Base-by-base conservation (phyloP, 2,888 invertebrate species). In the Drosophila mimetica region DNA sequence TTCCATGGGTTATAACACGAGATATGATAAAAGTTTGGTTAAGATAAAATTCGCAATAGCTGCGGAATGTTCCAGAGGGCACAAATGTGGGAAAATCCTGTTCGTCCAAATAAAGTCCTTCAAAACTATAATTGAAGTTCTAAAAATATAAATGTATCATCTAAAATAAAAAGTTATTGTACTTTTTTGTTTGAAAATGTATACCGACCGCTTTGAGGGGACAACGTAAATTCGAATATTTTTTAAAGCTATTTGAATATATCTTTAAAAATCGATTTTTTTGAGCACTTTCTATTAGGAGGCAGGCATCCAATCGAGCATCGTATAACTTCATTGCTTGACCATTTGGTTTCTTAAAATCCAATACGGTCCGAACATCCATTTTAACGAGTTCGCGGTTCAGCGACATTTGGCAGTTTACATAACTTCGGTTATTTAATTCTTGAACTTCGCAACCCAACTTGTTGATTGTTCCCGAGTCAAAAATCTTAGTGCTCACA, bases 341-440 rank as follows among this genome's bases (percentile, higher is more conserved):
- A 4, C 55, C 55, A 4, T 48, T 57, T 7, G 22, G 7, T 13
- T 36, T 66, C 3, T 4, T 8, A 28, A 55, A 47, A 6, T 54
- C 66, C 47, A 66, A 55, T 1, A 7, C 8, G 9, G 22, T 11
- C 6, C 41, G 32, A 9, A n/a, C 42, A 4, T 4, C 3, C 2
- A 64, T 2, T 4, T 46, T n/a, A 9, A 20, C 36, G 11, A 71
- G 4, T 25, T 32, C 14, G 6, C 28, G 48, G 2, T 41, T 42
- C 5, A 75, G 1, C 2, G 53, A 6, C 20, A 74, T 4, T 30
- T 53, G 37, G 1, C 59, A 65, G 42, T 71, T 55, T 1, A 60
- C 30, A 47, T 36, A 71, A 44, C 75, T 74, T 9, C 50, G 65
- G 46, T 66, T 74, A 20, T 53, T 16, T 0, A 30, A n/a, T 42